These are phyloP conservation scores for Danio kyathit DNA, from an alignment of 2,797 vertebrate genomes.

Conservation along the genomic window DNA sequence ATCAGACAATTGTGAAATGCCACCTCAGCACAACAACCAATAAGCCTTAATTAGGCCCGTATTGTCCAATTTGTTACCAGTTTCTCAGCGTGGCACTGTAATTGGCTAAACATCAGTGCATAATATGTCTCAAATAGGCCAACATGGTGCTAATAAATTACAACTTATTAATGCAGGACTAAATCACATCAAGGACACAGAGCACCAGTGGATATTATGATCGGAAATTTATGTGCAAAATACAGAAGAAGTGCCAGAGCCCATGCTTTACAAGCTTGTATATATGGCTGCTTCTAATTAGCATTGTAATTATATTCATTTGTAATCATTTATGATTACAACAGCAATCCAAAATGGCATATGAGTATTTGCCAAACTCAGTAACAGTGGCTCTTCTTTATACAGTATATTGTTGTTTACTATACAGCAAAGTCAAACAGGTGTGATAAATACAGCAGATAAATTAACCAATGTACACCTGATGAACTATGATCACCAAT, in stretches of 20 bases:
- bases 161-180: conserved; percentile 66
- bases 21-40: conserved; percentile 63
- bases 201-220: conserved; percentile 27
- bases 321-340: conserved; percentile 21
- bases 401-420: not conserved
- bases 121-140: conserved; percentile 67
- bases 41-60: conserved; percentile 71
- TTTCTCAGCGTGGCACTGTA: conserved; percentile 64
- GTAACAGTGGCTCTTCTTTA: not conserved
- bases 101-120: conserved; percentile 63
- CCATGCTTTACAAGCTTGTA: not conserved
- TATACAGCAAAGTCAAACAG: no score
- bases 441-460: no score
- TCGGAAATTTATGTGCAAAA: conserved; percentile 30
- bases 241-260: conserved; percentile 2
- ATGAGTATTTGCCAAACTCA: not conserved
- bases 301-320: not conserved
- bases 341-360: not conserved
- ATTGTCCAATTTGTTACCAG: conserved; percentile 70
- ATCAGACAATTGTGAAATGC: conserved; percentile 61
- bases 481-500: not conserved
- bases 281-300: not conserved
- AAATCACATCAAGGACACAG: conserved; percentile 66
- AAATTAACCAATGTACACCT: no score
- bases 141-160: conserved; percentile 72